These are phyloP conservation scores for Pelodiscus sinensis DNA, from an alignment of 2,113 vertebrate species.

Conservation along the genomic window DNA sequence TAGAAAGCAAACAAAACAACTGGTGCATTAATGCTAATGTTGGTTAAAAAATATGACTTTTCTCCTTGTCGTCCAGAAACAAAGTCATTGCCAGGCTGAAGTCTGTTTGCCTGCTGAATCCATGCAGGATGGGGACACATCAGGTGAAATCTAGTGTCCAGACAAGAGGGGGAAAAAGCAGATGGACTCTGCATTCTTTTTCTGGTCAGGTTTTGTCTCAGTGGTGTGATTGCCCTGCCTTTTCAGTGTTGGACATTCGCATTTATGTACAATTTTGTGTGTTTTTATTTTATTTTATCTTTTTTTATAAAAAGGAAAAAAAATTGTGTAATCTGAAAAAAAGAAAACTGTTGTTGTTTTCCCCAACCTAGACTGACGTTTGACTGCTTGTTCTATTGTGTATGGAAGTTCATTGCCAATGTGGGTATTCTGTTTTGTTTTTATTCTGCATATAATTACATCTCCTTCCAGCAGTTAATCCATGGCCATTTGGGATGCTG, in stretches of 20 bases:
- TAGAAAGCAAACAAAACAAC: constrained; percentile 1
- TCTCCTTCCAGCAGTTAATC: constrained; percentile 81
- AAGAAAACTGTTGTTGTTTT: constrained; percentile 79
- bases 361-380: constrained; percentile 73
- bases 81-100: background rate
- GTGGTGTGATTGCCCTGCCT: constrained; percentile 81
- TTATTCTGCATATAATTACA: constrained; percentile 80
- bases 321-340: constrained; percentile 62
- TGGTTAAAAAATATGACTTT: constrained; percentile 34
- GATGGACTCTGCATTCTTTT: constrained; percentile 75
- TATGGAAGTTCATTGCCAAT: constrained; percentile 79
- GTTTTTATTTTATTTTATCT: constrained; percentile 87
- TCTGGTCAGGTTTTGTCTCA: constrained; percentile 82
- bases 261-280: constrained; percentile 89
- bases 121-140: constrained; percentile 44
- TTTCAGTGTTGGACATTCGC: constrained; percentile 86
- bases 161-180: constrained; percentile 70
- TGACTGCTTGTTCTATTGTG: constrained; percentile 78
- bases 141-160: constrained; percentile 70
- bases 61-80: constrained; percentile 52
- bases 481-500: constrained; percentile 78
- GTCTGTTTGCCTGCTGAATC: constrained; percentile 54
- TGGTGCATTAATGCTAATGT: background rate
- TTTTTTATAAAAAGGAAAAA: constrained; percentile 84
- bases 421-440: constrained; percentile 75